Evolutionary conservation across 53 echinoderm and acorn worm species (phyloP).

Genomic region (Pentamera pediparva): DNA sequence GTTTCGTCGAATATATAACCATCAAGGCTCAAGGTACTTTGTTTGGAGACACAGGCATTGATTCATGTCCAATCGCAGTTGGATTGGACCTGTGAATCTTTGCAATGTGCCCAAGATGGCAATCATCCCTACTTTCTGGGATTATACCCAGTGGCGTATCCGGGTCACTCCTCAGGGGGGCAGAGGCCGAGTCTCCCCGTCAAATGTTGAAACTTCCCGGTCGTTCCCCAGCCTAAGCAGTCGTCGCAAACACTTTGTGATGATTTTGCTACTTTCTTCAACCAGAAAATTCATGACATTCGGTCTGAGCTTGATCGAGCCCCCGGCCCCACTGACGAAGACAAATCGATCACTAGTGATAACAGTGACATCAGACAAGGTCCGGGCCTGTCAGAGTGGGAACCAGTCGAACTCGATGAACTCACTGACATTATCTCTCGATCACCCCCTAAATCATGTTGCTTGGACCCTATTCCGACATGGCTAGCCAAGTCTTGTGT

Average conservation of each 20-base stretch:
- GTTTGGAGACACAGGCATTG: too few species aligned
- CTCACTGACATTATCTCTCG: background rate
- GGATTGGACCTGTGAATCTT: too few species aligned
- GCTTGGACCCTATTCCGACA: background rate
- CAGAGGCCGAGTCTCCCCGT: too few species aligned
- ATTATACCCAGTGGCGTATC: too few species aligned
- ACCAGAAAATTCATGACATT: background rate
- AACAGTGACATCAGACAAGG: background rate
- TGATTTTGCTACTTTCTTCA: background rate
- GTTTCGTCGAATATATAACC: background rate
- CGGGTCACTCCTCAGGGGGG: too few species aligned
- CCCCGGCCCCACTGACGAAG: background rate
- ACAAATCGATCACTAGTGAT: background rate
- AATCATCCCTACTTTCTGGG: too few species aligned
- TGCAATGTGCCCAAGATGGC: too few species aligned
- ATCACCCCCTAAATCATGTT: background rate
- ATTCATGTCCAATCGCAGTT: too few species aligned
- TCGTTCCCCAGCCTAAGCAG: too few species aligned
- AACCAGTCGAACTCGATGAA: constrained; percentile 11
- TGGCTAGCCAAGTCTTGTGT: background rate
- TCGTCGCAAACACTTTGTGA: background rate
- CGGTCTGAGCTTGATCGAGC: background rate
- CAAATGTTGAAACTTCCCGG: too few species aligned
- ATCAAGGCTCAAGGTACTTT: too few species aligned
- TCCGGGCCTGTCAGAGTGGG: background rate